A percentile compares a stretch with the other conserved stretches of the same genome.
phyloP scores from a whole-genome alignment of 2,797 vertebrate species.

The Garrulus glandarius region DNA sequence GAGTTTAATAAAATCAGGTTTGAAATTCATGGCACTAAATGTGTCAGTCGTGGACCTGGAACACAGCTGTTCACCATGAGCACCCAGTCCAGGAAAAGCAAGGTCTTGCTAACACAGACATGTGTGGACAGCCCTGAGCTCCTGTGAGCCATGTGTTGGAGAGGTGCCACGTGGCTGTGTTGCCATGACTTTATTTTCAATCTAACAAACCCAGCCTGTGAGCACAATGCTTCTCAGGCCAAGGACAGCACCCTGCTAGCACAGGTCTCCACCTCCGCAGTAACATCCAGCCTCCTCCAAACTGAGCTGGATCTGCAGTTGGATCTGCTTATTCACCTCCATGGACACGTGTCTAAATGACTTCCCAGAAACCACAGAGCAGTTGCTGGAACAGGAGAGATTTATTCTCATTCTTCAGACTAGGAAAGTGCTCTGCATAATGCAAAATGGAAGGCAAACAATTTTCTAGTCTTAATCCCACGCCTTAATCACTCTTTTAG shows the following conservation, averaged over 20 bases:
- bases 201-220: not conserved
- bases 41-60: not conserved
- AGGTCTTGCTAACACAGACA: not conserved
- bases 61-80: not conserved
- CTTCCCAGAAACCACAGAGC: not conserved
- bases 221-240: not conserved
- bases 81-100: not conserved
- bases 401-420: not conserved
- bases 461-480: not conserved
- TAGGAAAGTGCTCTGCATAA: not conserved
- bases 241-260: not conserved
- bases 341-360: not conserved
- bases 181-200: not conserved
- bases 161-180: not conserved
- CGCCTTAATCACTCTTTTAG: not conserved
- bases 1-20: not conserved
- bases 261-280: not conserved
- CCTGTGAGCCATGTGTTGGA: not conserved
- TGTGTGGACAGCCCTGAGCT: not conserved
- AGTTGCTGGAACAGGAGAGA: not conserved
- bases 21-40: not conserved
- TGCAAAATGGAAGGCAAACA: not conserved
- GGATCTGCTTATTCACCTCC: not conserved
- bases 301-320: not conserved
- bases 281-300: not conserved